These are phyloP conservation scores for Sinodicranocentrus sp. DNA, from an alignment of 2,888 invertebrate genomes.

Conservation along the genomic window DNA sequence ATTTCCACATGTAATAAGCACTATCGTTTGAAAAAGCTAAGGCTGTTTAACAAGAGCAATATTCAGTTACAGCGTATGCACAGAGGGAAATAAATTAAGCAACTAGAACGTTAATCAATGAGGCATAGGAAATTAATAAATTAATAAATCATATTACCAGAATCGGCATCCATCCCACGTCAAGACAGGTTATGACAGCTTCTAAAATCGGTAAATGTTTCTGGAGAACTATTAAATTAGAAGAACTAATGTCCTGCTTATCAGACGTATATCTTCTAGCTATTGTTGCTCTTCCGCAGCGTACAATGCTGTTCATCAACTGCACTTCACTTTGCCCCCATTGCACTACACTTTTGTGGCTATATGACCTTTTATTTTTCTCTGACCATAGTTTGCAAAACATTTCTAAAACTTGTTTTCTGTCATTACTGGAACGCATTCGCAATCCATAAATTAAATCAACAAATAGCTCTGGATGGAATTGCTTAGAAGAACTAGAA, in stretches of 20 bases:
- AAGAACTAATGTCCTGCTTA: constrained; percentile 52
- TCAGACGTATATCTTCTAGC: neutral
- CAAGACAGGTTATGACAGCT: constrained; percentile 90
- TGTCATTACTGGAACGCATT: constrained; percentile 90
- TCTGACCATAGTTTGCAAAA: constrained; percentile 58
- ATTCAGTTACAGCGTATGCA: no score
- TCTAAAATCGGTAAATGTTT: constrained; percentile 85
- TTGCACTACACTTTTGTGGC: constrained; percentile 12
- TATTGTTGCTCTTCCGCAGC: constrained; percentile 67
- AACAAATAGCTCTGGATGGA: constrained; percentile 83
- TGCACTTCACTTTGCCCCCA: constrained; percentile 72
- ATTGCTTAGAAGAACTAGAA: constrained; percentile 2
- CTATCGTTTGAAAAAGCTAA: no score
- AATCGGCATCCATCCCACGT: constrained; percentile 95
- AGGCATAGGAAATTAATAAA: constrained; percentile 43
- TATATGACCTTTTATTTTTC: no score
- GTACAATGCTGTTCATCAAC: constrained; percentile 54
- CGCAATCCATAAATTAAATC: constrained; percentile 91
- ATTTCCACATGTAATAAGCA: no score
- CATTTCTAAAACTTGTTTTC: constrained; percentile 82
- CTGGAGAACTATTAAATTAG: constrained; percentile 80
- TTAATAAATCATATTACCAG: constrained; percentile 81
- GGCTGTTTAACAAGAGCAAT: no score
- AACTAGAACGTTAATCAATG: no score
- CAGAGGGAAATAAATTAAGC: no score